Percentiles rank a stretch among this genome's conserved stretches.
phyloP scores from a whole-genome alignment of 2,888 invertebrate genomes.

The Callosobruchus maculatus region DNA sequence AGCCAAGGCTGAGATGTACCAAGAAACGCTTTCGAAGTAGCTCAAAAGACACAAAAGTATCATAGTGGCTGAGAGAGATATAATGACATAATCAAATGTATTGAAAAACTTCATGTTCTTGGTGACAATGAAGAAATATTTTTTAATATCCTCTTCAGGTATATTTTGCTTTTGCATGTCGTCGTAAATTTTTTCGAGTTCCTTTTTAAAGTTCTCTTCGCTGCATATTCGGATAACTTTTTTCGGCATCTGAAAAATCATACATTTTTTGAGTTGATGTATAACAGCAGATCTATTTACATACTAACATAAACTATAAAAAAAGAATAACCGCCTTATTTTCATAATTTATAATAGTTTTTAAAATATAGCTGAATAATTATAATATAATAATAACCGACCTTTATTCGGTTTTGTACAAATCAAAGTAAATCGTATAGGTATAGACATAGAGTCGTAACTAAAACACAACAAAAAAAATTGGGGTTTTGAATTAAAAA shows the following conservation, averaged over 20 bases:
- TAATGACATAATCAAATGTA: conserved; percentile 14
- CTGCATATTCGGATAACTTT: neutral
- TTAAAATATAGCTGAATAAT: too few species aligned
- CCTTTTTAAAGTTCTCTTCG: conserved; percentile 3
- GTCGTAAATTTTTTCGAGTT: neutral
- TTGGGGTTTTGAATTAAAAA: too few species aligned
- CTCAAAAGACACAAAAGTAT: conserved; percentile 55
- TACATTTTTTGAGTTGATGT: too few species aligned
- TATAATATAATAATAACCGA: too few species aligned
- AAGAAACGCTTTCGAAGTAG: conserved; percentile 60
- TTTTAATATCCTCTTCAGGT: neutral
- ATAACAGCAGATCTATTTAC: too few species aligned
- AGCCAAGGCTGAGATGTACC: conserved; percentile 67
- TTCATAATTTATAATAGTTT: too few species aligned
- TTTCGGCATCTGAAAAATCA: conserved; percentile 1
- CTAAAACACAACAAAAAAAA: too few species aligned
- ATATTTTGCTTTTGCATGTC: neutral
- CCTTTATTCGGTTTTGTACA: too few species aligned
- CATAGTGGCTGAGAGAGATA: conserved; percentile 48
- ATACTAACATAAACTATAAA: too few species aligned
- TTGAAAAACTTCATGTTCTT: conserved; percentile 6
- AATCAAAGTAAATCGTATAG: too few species aligned
- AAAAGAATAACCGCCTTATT: too few species aligned
- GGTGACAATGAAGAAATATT: neutral
- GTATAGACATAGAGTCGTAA: too few species aligned